A percentile compares a stretch with the other conserved stretches of the same genome.
phyloP scores from a whole-genome alignment of 2,888 invertebrate species.

The Troides aeacus region DNA sequence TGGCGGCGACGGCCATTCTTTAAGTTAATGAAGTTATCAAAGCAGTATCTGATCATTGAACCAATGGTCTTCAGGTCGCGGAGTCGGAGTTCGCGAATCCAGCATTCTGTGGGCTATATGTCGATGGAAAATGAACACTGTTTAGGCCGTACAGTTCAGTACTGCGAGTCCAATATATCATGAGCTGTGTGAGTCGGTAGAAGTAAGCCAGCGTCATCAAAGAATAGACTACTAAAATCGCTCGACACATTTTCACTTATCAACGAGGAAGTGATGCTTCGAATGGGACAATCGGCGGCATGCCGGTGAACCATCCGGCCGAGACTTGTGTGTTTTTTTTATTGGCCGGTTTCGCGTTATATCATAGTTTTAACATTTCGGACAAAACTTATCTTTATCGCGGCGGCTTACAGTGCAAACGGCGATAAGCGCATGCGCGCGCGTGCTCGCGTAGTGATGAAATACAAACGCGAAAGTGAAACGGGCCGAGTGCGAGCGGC shows the following conservation, averaged over 20 bases:
- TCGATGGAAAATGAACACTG: too few relatives aligned
- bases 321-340: conserved; percentile 63
- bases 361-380: conserved; percentile 49
- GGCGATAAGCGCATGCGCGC: conserved; percentile 11
- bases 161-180: too few relatives aligned
- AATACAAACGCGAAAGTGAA: conserved; percentile 17
- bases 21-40: too few relatives aligned
- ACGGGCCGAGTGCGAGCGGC: conserved; percentile 7
- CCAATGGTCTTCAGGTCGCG: too few relatives aligned
- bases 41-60: too few relatives aligned
- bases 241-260: conserved; percentile 58
- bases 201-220: too few relatives aligned
- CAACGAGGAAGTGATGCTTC: conserved; percentile 59
- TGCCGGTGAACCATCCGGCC: conserved; percentile 73
- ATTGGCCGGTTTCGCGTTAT: conserved; percentile 66
- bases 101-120: too few relatives aligned
- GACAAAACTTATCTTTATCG: conserved; percentile 48
- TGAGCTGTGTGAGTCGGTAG: too few relatives aligned
- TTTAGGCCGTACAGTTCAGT: too few relatives aligned
- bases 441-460: conserved; percentile 21
- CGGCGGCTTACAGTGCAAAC: conserved; percentile 42
- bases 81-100: too few relatives aligned
- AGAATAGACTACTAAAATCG: conserved; percentile 32
- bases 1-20: too few relatives aligned
- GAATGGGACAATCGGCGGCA: conserved; percentile 70